These are phyloP conservation scores for Sandelia bainsii DNA, from an alignment of 2,797 vertebrate genomes.

Conservation along the genomic window DNA sequence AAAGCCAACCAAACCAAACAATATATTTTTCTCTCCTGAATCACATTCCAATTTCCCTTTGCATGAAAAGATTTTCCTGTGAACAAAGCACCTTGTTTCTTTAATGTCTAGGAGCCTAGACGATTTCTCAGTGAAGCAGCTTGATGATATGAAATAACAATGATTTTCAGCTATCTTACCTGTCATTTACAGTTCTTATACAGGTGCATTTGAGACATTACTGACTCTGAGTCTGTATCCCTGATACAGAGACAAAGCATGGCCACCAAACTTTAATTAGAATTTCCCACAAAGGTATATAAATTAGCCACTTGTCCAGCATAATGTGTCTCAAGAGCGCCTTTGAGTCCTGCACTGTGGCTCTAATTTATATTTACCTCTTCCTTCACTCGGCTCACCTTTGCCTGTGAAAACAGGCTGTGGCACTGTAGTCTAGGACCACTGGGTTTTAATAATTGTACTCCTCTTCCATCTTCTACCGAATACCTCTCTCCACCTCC, in stretches of 20 bases:
- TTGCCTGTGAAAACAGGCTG: constrained; percentile 9
- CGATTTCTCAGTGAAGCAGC: no score
- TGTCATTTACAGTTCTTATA: no score
- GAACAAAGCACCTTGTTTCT: no score
- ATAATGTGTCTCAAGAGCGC: constrained; percentile 23
- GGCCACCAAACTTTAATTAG: constrained; percentile 24
- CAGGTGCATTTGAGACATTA: no score
- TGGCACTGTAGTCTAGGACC: background rate
- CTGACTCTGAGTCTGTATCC: no score
- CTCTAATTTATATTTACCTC: constrained; percentile 35
- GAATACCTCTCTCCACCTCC: background rate
- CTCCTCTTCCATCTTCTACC: background rate
- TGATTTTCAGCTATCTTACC: background rate
- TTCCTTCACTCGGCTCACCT: constrained; percentile 6
- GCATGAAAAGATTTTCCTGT: no score
- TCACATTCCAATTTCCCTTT: no score
- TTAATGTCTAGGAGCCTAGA: no score
- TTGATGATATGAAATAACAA: background rate
- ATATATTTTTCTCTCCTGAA: no score
- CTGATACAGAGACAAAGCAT: no score
- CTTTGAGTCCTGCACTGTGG: constrained; percentile 6
- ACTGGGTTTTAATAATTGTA: background rate
- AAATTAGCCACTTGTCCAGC: constrained; percentile 19
- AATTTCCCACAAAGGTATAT: background rate
- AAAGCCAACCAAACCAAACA: no score